Evolutionary conservation across 2,888 invertebrate genomes (phyloP).

Genomic region (Volucella inflata): DNA sequence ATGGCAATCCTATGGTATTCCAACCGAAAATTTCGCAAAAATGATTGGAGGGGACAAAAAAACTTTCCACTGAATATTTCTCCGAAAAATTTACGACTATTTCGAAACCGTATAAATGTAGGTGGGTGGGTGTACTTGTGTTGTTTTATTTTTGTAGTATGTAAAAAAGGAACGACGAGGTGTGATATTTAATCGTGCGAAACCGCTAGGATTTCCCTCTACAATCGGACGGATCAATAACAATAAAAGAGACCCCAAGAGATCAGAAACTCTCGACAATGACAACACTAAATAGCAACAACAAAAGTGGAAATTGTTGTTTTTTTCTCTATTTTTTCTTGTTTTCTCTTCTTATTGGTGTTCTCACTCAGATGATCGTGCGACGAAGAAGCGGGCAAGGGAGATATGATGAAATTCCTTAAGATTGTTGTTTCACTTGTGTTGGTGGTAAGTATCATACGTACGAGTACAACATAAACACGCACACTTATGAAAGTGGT

Average conservation of each 20-base stretch:
- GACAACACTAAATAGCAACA: conserved; percentile 60
- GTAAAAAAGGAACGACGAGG: conserved; percentile 32
- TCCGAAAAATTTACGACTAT: conserved; percentile 3
- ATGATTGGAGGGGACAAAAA: background rate
- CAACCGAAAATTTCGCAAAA: conserved; percentile 31
- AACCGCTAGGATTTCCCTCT: conserved; percentile 72
- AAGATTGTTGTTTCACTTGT: conserved; percentile 60
- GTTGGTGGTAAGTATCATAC: conserved; percentile 62
- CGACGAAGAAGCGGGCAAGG: conserved; percentile 59
- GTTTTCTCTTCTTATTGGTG: conserved; percentile 46
- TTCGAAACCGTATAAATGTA: conserved; percentile 13
- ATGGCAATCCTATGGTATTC: conserved; percentile 40
- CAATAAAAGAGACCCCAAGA: conserved; percentile 45
- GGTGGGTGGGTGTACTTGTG: conserved; percentile 48
- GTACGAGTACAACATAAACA: conserved; percentile 31
- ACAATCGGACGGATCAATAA: conserved; percentile 56
- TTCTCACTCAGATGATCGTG: conserved; percentile 24
- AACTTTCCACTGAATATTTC: conserved; percentile 56
- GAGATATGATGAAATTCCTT: conserved; percentile 72
- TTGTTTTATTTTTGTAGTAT: background rate
- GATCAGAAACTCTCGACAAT: conserved; percentile 47
- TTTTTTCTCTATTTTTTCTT: conserved; percentile 50
- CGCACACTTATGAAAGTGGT: conserved; percentile 44
- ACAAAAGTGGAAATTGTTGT: conserved; percentile 59
- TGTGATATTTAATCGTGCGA: conserved; percentile 69